phyloP scores from a whole-genome alignment of 2,888 invertebrate species.

The Lasiommata megera region DNA sequence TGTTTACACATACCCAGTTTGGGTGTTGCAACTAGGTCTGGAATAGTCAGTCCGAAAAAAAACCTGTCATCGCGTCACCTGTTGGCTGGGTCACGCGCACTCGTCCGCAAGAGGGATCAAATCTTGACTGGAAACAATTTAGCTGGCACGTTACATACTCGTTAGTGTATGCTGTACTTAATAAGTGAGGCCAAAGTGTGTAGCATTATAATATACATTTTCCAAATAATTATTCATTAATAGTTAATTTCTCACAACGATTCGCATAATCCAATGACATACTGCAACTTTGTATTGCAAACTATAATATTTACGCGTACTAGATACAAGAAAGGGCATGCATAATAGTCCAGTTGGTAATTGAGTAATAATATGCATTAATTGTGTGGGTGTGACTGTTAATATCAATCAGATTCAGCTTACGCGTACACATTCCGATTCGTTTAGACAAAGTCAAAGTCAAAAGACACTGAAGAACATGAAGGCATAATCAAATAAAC shows the following conservation, averaged over 20 bases:
- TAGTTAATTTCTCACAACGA: not conserved
- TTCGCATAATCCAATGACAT: conserved; percentile 1
- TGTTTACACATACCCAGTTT: too few relatives aligned
- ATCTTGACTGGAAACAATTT: too few relatives aligned
- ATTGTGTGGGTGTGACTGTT: conserved; percentile 49
- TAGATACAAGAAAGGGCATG: conserved; percentile 32
- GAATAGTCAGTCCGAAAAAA: too few relatives aligned
- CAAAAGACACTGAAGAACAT: not conserved
- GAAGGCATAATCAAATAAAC: too few relatives aligned
- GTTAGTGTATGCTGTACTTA: too few relatives aligned
- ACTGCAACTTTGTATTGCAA: conserved; percentile 12
- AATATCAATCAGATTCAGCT: conserved; percentile 2
- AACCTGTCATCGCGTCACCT: too few relatives aligned
- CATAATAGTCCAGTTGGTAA: conserved; percentile 36
- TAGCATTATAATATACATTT: not conserved
- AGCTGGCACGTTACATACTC: too few relatives aligned
- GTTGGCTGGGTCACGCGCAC: too few relatives aligned
- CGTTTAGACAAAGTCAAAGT: not conserved
- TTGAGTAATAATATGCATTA: conserved; percentile 35
- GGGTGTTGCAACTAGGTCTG: too few relatives aligned
- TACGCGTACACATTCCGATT: not conserved
- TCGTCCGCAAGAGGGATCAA: too few relatives aligned
- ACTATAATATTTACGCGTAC: conserved; percentile 13
- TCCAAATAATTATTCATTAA: not conserved
- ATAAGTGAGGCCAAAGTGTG: too few relatives aligned